Base-by-base conservation (phyloP, 2,888 invertebrate species). In the Smittia sp. region DNA sequence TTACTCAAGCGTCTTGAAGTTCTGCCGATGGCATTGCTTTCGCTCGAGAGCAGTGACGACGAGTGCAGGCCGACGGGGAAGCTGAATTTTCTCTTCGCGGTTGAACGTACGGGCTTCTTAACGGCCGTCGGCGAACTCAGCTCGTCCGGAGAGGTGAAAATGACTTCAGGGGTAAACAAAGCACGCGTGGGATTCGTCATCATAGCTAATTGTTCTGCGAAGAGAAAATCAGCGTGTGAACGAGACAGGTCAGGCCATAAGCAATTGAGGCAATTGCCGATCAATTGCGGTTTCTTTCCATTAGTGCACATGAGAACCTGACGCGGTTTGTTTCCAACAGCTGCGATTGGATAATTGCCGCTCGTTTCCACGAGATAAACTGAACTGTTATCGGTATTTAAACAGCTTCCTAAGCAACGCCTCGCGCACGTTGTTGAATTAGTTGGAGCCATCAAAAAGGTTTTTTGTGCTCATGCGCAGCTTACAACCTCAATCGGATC, bases 1-100 rank as follows among this genome's bases (percentile, higher is more conserved):
- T 92, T 92, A 82, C 92, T 92, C 79, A 93, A 88, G 46, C 92
- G 84, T 39, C 93, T 80, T 9, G 72, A 38, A 7, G 70, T 70
- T 18, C 86, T 80, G 0, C 85, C 83, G 9, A 85, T 81, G 20
- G 82, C 80, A 68, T 77, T 76, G 15, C 78, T 78, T 39, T 79
- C 78, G 24, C 80, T 79, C 72, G 80, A 79, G 1, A 82, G 76
- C 24, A 83, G 75, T 0, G 81, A 78, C 4, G 81, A 75, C 1
- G 82, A 80, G 74, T 85, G 83, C 3, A 86, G 78, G 1, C 85
- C 81, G 20, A 85, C 84, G 0, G 87, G 86, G 77, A 86, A 86
- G 77, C 87, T 87, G 76, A 86, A 84, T 79, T 87, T 87, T 75
- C 87, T 81, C 52, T 65, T 65, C 18, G 25, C 18, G 7, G 38